These are phyloP conservation scores for Pseudocheirus occidentalis DNA, from an alignment of 2,797 vertebrate genomes.

Conservation along the genomic window DNA sequence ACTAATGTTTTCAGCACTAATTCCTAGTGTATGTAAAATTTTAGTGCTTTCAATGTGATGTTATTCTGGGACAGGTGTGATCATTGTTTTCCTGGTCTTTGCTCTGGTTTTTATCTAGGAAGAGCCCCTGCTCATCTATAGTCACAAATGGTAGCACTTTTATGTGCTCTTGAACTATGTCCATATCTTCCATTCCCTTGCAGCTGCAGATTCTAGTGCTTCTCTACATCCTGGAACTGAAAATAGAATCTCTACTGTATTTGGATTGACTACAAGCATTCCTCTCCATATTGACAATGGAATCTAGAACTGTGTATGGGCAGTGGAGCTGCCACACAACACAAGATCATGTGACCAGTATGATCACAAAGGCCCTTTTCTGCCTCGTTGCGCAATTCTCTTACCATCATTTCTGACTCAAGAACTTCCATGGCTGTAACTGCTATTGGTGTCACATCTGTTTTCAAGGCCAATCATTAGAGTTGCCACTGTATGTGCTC, in stretches of 20 bases:
- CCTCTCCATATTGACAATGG: neutral
- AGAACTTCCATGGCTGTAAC: neutral
- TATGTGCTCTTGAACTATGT: neutral
- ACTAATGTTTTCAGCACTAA: neutral
- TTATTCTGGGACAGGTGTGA: neutral
- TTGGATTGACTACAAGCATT: neutral
- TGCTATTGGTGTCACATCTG: neutral
- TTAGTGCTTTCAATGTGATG: neutral
- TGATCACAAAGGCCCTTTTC: neutral
- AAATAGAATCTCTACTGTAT: fast-evolving
- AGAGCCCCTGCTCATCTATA: too few relatives aligned
- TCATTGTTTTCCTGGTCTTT: neutral
- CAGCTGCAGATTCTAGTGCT: neutral
- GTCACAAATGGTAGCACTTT: too few relatives aligned
- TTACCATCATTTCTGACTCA: too few relatives aligned
- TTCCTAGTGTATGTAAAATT: neutral
- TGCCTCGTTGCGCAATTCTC: neutral
- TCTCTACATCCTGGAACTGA: neutral
- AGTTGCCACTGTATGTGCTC: too few relatives aligned
- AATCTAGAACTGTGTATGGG: neutral
- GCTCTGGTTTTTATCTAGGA: neutral
- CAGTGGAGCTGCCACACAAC: neutral
- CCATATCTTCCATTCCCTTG: neutral
- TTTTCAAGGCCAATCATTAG: neutral
- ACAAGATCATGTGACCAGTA: neutral